These are phyloP conservation scores for Euplagia quadripunctaria DNA, from an alignment of 2,888 invertebrate genomes.

Conservation along the genomic window DNA sequence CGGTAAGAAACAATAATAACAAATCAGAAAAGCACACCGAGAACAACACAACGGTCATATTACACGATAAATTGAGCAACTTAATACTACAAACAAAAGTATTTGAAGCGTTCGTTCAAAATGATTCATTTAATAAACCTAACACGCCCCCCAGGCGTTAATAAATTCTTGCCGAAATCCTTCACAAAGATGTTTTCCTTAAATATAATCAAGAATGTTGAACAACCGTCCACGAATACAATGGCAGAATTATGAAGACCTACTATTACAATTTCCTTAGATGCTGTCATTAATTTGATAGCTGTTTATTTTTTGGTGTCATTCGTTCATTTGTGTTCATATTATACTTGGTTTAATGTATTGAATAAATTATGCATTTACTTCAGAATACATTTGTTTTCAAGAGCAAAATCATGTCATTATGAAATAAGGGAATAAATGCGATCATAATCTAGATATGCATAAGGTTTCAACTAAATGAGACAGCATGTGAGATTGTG, in stretches of 20 bases:
- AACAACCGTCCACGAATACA: conserved; percentile 54
- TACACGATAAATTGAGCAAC: conserved; percentile 51
- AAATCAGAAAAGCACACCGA: conserved; percentile 12
- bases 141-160: conserved; percentile 47
- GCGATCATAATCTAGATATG: too few species aligned
- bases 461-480: too few species aligned
- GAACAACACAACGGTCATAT: conserved; percentile 26
- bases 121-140: conserved; percentile 63
- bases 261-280: conserved; percentile 56
- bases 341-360: not conserved
- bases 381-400: not conserved
- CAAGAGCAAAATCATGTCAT: not conserved
- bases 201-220: conserved; percentile 63
- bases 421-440: not conserved
- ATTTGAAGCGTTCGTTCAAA: conserved; percentile 53
- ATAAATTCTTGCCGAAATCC: conserved; percentile 61
- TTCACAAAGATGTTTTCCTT: conserved; percentile 57
- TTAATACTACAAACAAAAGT: conserved; percentile 48
- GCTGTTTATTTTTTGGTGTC: conserved; percentile 32
- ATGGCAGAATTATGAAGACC: conserved; percentile 61
- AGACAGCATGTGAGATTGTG: too few species aligned
- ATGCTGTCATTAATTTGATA: conserved; percentile 54
- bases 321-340: conserved; percentile 3
- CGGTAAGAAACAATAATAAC: conserved; percentile 21
- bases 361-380: not conserved